phyloP scores from a whole-genome alignment of 64 coral and sea anemone genomes.

The Montipora foliosa region DNA sequence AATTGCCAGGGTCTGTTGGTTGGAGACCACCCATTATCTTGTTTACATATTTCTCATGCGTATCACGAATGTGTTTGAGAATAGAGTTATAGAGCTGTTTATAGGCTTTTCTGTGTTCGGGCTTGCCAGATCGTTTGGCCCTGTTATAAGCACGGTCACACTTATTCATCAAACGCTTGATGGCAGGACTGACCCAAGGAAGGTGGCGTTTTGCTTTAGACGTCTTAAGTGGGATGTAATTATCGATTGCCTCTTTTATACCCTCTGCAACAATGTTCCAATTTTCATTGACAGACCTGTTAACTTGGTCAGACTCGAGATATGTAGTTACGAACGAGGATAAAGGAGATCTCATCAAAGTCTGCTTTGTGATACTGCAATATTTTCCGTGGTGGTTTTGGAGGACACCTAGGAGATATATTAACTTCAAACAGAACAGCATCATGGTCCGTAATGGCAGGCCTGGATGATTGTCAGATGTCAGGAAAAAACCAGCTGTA shows the following conservation, averaged over 20 bases:
- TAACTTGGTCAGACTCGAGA: background rate
- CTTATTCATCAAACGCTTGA: slow-evolving; percentile 41
- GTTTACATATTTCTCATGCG: slow-evolving; percentile 16
- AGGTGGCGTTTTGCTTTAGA: slow-evolving; percentile 39
- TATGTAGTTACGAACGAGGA: background rate
- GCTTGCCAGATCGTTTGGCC: slow-evolving; percentile 18
- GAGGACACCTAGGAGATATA: slow-evolving; percentile 35
- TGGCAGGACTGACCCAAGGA: no score
- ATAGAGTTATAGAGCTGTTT: slow-evolving; percentile 23
- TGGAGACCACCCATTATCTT: slow-evolving; percentile 7
- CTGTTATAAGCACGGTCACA: slow-evolving; percentile 9
- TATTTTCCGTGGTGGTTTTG: slow-evolving; percentile 44
- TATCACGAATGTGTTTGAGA: slow-evolving; percentile 25
- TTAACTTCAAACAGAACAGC: slow-evolving; percentile 32
- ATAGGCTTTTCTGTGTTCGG: slow-evolving; percentile 1
- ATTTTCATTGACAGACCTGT: background rate
- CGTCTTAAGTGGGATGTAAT: slow-evolving; percentile 39
- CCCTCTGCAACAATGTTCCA: slow-evolving; percentile 25
- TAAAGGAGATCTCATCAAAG: slow-evolving; percentile 15
- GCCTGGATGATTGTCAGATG: slow-evolving; percentile 8
- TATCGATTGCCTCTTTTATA: slow-evolving; percentile 15
- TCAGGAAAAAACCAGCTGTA: slow-evolving; percentile 45
- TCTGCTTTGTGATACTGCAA: slow-evolving; percentile 51
- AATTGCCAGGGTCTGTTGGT: background rate
- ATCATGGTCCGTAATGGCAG: slow-evolving; percentile 34